Percentiles rank a stretch among this genome's conserved stretches.
Evolutionary conservation across 2,888 invertebrate species (phyloP).

Genomic region (Drosophila ochracea): DNA sequence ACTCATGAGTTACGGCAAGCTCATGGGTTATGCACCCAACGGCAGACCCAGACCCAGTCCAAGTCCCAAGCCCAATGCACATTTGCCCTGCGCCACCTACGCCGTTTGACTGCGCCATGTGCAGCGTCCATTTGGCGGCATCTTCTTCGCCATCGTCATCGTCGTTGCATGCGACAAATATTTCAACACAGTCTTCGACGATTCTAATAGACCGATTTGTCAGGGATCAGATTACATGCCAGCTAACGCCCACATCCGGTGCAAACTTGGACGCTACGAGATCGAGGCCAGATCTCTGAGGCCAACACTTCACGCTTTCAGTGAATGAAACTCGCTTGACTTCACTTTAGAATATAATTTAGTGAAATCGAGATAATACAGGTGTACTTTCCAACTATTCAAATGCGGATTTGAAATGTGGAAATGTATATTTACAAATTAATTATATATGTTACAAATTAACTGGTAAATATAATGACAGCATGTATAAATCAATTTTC

Average conservation of each 20-base stretch:
- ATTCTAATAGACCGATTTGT: constrained; percentile 85
- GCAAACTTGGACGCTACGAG: constrained; percentile 42
- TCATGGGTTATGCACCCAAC: constrained; percentile 50
- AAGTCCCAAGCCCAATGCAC: constrained; percentile 43
- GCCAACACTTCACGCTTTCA: constrained; percentile 17
- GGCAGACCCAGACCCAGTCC: constrained; percentile 9
- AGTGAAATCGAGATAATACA: constrained; percentile 15
- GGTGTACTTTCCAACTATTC: constrained; percentile 10
- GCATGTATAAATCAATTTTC: not conserved
- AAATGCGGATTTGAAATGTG: not conserved
- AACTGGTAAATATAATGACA: not conserved
- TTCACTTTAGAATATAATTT: constrained; percentile 35
- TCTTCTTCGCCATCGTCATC: constrained; percentile 26
- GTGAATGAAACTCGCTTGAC: constrained; percentile 46
- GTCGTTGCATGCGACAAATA: constrained; percentile 81
- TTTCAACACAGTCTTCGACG: constrained; percentile 82
- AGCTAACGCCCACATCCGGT: constrained; percentile 84
- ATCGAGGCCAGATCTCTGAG: constrained; percentile 10
- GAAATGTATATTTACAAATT: not conserved
- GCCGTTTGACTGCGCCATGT: constrained; percentile 46
- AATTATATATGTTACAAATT: not conserved
- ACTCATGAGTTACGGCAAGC: constrained; percentile 31
- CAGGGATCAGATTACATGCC: constrained; percentile 84
- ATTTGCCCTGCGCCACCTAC: constrained; percentile 73
- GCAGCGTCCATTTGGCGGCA: constrained; percentile 59